These are phyloP conservation scores for Bothrops jararaca DNA, from an alignment of 2,113 vertebrate genomes.

Conservation along the genomic window DNA sequence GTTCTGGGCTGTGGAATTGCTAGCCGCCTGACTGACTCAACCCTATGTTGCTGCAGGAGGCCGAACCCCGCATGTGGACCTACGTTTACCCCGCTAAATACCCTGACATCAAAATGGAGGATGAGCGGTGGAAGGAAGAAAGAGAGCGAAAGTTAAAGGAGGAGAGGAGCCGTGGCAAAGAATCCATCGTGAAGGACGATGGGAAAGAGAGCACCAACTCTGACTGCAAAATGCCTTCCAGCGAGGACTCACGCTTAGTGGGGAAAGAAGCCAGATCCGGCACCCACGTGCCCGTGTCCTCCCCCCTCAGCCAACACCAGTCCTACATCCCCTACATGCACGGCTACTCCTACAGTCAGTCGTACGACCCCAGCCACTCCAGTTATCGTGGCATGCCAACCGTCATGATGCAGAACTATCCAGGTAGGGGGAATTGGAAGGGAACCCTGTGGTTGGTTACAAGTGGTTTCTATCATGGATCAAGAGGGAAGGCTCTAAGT, in stretches of 20 bases:
- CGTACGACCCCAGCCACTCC: conserved; percentile 94
- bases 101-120: conserved; percentile 85
- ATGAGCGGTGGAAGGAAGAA: conserved; percentile 90
- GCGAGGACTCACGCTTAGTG: conserved; percentile 84
- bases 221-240: conserved; percentile 73
- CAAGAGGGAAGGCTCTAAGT: background rate
- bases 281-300: conserved; percentile 91
- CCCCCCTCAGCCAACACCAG: conserved; percentile 92
- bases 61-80: conserved; percentile 84
- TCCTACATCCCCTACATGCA: conserved; percentile 98
- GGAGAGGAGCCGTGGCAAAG: conserved; percentile 86
- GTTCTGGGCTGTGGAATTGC: background rate
- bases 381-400: conserved; percentile 94
- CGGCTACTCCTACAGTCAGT: conserved; percentile 94
- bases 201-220: conserved; percentile 83
- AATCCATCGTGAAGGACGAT: conserved; percentile 84
- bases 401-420: conserved; percentile 99
- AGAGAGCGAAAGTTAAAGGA: conserved; percentile 94
- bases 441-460: background rate
- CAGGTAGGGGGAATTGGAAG: conserved; percentile 76
- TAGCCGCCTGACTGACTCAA: background rate
- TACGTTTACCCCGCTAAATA: conserved; percentile 84
- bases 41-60: conserved; percentile 71
- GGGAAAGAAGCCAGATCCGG: conserved; percentile 90
- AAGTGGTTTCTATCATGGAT: too few relatives aligned